Conservation (phyloP, 2,888 invertebrate genomes). For the Brachyopa scutellaris region DNA sequence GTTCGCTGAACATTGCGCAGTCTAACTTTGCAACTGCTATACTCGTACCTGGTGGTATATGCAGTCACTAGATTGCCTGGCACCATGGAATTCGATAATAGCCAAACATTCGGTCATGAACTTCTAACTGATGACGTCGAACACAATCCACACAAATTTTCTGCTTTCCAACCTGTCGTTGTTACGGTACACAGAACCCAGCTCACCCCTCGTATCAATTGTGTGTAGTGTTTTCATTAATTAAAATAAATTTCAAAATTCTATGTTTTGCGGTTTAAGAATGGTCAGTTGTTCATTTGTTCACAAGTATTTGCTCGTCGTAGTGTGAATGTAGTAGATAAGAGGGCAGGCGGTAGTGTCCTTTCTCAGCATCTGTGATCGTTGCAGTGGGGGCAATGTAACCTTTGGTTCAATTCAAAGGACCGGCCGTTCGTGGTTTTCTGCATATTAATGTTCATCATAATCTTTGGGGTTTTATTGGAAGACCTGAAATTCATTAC, state of each 20-base stretch:
- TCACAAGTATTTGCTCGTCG: slow-evolving; percentile 40
- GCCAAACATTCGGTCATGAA: slow-evolving; percentile 31
- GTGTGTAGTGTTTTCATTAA: slow-evolving; percentile 69
- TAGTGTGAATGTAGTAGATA: slow-evolving; percentile 23
- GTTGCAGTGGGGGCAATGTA: slow-evolving; percentile 27
- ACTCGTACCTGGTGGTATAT: no score
- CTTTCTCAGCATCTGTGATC: slow-evolving; percentile 65
- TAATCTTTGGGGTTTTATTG: slow-evolving; percentile 71
- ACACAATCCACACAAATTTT: slow-evolving; percentile 24
- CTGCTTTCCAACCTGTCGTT: slow-evolving; percentile 33
- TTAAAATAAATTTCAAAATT: slow-evolving; percentile 72
- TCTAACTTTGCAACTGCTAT: neutral
- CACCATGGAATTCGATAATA: neutral
- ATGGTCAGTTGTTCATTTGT: slow-evolving; percentile 67
- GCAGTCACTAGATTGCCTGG: neutral
- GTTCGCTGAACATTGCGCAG: neutral
- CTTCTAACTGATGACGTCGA: slow-evolving; percentile 43
- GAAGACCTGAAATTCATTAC: slow-evolving; percentile 55
- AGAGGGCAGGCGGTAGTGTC: slow-evolving; percentile 21
- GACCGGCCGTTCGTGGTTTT: slow-evolving; percentile 55
- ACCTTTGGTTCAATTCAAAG: slow-evolving; percentile 50
- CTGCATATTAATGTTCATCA: slow-evolving; percentile 70
- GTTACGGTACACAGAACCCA: neutral
- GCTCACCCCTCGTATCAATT: slow-evolving; percentile 40
- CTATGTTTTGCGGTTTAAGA: slow-evolving; percentile 63